These are phyloP conservation scores for Nephrotoma guestfalica DNA, from an alignment of 2,888 invertebrate species.

Conservation along the genomic window DNA sequence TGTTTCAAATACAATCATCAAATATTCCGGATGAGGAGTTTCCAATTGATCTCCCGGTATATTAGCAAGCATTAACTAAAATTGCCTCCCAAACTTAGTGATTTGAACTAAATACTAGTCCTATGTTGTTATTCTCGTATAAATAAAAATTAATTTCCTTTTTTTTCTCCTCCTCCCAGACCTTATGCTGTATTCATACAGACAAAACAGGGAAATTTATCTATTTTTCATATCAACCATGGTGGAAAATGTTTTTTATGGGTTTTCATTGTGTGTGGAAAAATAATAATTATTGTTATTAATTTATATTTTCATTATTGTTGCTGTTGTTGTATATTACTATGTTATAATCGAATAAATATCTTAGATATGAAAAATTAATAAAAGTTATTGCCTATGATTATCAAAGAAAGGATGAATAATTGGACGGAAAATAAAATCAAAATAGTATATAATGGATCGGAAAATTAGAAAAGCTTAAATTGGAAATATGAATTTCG, in stretches of 20 bases:
- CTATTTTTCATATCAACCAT: neutral
- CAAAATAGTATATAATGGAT: neutral
- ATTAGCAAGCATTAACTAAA: too few species aligned
- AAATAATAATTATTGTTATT: neutral
- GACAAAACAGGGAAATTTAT: neutral
- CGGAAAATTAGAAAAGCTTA: neutral
- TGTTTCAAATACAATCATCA: too few species aligned
- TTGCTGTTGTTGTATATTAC: neutral
- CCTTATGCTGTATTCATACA: neutral
- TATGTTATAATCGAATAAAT: neutral
- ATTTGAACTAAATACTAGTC: neutral
- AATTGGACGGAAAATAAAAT: neutral
- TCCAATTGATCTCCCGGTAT: too few species aligned
- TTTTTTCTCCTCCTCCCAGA: neutral
- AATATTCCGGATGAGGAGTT: too few species aligned
- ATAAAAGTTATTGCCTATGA: neutral
- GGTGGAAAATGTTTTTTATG: neutral
- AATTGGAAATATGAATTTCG: neutral
- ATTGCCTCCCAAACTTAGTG: too few species aligned
- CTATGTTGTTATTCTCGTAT: neutral
- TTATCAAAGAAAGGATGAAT: neutral
- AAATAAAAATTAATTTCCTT: neutral
- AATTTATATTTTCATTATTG: neutral
- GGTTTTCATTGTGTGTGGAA: neutral
- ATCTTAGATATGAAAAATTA: neutral